Conservation (phyloP, 2,888 invertebrate species). For the Sepioteuthis lessoniana region DNA sequence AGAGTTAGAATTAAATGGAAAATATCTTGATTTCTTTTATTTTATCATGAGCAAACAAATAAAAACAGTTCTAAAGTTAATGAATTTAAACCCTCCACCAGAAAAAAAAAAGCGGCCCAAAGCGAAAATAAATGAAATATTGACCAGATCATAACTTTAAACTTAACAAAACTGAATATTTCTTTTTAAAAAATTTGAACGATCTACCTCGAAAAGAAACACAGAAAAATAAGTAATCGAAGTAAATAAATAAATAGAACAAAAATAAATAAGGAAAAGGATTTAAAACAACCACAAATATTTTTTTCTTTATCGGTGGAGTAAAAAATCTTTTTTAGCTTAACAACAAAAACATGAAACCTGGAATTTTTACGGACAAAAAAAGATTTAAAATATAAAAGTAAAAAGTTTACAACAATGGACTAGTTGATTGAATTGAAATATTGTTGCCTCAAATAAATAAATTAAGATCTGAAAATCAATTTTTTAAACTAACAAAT, state of each 20-base stretch:
- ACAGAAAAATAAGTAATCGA: background rate
- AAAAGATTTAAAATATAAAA: background rate
- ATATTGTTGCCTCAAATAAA: background rate
- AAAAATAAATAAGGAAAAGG: background rate
- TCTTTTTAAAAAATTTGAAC: background rate
- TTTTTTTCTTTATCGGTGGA: background rate
- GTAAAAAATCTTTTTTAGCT: background rate
- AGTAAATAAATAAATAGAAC: background rate
- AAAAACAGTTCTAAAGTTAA: background rate
- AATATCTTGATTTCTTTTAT: background rate
- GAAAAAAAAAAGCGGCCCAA: background rate
- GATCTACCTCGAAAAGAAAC: background rate
- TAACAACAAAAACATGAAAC: background rate
- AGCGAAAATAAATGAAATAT: background rate
- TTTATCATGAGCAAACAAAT: background rate
- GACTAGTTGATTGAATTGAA: background rate
- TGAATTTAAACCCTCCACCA: too few relatives aligned
- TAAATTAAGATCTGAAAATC: background rate
- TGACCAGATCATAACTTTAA: background rate
- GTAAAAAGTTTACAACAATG: background rate
- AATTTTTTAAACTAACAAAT: conserved; percentile 15
- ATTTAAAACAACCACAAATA: background rate
- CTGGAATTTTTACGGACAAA: background rate
- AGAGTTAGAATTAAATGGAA: background rate
- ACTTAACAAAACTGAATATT: background rate